A percentile compares a stretch with the other conserved stretches of the same genome.
Conservation (phyloP, 1,140 invertebrate species). For the Atopsyche davidsoni region DNA sequence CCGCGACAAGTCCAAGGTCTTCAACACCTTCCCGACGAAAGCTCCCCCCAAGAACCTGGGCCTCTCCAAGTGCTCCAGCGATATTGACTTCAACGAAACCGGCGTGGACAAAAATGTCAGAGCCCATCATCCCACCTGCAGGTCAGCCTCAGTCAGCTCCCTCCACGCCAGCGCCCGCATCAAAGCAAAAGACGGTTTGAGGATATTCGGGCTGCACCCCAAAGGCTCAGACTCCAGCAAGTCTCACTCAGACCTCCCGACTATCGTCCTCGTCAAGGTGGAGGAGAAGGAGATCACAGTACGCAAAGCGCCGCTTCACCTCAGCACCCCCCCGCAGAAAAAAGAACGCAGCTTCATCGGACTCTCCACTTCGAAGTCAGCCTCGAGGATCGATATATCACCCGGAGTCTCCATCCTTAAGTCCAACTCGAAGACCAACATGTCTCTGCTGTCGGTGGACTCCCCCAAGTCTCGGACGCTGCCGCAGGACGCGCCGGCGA, state of each 20-base stretch:
- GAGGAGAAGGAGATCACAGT: slow-evolving; percentile 27
- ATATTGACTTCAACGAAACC: slow-evolving; percentile 23
- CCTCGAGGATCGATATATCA: slow-evolving; percentile 35
- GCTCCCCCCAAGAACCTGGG: slow-evolving; percentile 25
- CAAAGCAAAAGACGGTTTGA: slow-evolving; percentile 3
- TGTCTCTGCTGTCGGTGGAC: slow-evolving; percentile 40
- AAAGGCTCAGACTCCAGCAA: slow-evolving; percentile 12
- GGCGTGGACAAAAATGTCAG: neutral
- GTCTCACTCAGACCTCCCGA: slow-evolving; percentile 14
- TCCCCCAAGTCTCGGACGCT: slow-evolving; percentile 44
- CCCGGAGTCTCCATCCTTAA: slow-evolving; percentile 27
- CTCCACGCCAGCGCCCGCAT: neutral
- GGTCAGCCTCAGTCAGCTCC: slow-evolving; percentile 3
- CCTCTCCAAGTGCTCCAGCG: slow-evolving; percentile 26
- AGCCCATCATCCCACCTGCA: neutral
- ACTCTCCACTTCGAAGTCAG: slow-evolving; percentile 25
- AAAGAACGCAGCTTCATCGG: slow-evolving; percentile 35
- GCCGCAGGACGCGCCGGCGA: slow-evolving; percentile 47
- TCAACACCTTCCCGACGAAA: slow-evolving; percentile 29
- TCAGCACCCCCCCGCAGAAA: slow-evolving; percentile 32
- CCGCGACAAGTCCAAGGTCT: slow-evolving; percentile 22
- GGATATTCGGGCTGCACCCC: neutral
- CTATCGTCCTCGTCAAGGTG: slow-evolving; percentile 22
- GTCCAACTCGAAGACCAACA: slow-evolving; percentile 42
- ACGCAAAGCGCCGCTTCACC: slow-evolving; percentile 25